A percentile compares a stretch with the other conserved stretches of the same genome.
Conservation (phyloP, 2,797 vertebrate species). For the Sarcoramphus papa region DNA sequence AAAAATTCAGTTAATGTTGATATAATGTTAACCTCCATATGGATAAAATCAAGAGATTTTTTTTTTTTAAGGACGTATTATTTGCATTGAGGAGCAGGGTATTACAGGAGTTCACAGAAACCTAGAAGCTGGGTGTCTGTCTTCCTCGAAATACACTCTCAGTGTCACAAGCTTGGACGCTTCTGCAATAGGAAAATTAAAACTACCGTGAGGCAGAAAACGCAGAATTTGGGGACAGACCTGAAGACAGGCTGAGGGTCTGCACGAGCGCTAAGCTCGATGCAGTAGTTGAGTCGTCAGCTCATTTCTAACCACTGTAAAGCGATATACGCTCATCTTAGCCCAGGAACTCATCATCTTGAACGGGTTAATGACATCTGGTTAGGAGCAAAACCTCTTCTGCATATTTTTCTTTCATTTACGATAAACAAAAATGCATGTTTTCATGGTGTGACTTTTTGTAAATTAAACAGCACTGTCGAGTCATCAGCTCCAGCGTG, state of each 20-base stretch:
- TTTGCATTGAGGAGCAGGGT: background rate
- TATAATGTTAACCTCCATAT: rapidly evolving
- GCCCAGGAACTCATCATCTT: background rate
- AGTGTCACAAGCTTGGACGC: background rate
- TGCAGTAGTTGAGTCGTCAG: background rate
- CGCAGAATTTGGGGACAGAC: background rate
- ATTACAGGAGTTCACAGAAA: background rate
- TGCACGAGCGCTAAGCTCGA: rapidly evolving
- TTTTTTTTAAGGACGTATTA: background rate
- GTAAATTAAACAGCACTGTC: constrained; percentile 3
- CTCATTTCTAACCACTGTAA: background rate
- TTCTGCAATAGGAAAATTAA: background rate
- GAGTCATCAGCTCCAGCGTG: background rate
- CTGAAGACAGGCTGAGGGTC: background rate
- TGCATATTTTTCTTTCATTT: constrained; percentile 1
- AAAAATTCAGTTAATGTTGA: background rate
- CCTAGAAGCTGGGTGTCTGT: background rate
- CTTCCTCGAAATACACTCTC: background rate
- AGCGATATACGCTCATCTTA: background rate
- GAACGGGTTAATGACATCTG: constrained; percentile 2
- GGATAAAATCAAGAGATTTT: background rate
- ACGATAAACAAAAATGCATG: constrained; percentile 9
- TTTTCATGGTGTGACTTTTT: background rate
- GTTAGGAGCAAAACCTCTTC: background rate
- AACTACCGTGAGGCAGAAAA: background rate